Evolutionary conservation across 1,140 invertebrate genomes (phyloP).

Genomic region (Drosophila persimilis): DNA sequence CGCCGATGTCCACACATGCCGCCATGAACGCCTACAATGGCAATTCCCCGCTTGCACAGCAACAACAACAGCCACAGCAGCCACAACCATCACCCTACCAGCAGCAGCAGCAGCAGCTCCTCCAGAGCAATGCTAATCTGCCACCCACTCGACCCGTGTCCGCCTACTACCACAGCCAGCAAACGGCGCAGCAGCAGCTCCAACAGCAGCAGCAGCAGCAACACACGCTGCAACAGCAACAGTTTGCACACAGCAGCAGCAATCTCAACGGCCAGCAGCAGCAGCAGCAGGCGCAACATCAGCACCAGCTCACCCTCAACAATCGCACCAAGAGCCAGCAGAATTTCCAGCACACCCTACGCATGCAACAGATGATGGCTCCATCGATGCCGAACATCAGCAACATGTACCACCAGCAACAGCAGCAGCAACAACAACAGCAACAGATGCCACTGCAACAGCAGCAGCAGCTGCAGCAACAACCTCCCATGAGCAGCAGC

Average conservation of each 20-base stretch:
- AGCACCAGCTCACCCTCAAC: conserved; percentile 64
- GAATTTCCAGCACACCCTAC: conserved; percentile 76
- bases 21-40: conserved; percentile 80
- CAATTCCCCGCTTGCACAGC: conserved; percentile 74
- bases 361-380: conserved; percentile 82
- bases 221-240: conserved; percentile 62
- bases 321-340: conserved; percentile 74
- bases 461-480: conserved; percentile 46
- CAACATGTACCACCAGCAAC: conserved; percentile 76
- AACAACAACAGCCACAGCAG: conserved; percentile 59
- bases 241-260: conserved; percentile 68
- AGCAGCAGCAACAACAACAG: conserved; percentile 56
- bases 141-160: conserved; percentile 72
- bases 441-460: conserved; percentile 27
- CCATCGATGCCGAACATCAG: conserved; percentile 83
- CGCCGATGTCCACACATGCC: conserved; percentile 70
- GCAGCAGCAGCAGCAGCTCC: conserved; percentile 62
- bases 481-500: conserved; percentile 61
- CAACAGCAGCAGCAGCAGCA: conserved; percentile 68
- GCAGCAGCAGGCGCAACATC: conserved; percentile 7
- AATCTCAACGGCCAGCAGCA: conserved; percentile 61
- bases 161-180: conserved; percentile 77
- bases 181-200: conserved; percentile 60
- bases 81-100: conserved; percentile 55
- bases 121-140: conserved; percentile 58